Evolutionary conservation across 1,140 invertebrate genomes (phyloP), one percentile per base, ranked within the genome.

Genomic region (Aphidius ervi): DNA sequence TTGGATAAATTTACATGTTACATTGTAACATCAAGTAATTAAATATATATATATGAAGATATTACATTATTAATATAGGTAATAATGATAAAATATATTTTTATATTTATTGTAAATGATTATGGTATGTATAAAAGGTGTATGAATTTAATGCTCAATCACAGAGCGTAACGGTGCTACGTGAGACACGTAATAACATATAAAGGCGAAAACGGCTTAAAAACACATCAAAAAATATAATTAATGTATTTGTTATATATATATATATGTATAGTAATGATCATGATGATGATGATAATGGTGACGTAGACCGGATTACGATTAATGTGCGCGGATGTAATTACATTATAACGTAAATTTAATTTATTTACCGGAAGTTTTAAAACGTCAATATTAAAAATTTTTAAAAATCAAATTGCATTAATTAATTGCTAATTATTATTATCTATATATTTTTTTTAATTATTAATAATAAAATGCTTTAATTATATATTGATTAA

Each of bases 261-360:
- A 4, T 23, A 37, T 52, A 52, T 9, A 39, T 43, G 6, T 52
- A 10, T 31, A 31, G 23, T 16, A 16, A 10, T 8, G 42, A 43
- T 8, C 1, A 43, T 43, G 42, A 8, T 43, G 9, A 5, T 7
- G 9, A 43, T 7, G 42, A 20, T 31, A 43, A 39, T 39, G 53
- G 40, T 55, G 53, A 55, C 53, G 53, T 55, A 23, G 53, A 16
- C 16, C 53, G 49, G 40, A 55, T 55, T 46, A 39, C 53, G 53
- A 55, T 46, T 46, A 5, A 55, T 41, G 37, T 55, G 53, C 53
- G 53, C 53, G 53, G 53, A 55, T 55, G 53, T 55, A 55, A 55
- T 55, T 55, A 55, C 40, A 43, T 41, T 43, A 52, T 52, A 55
- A 55, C 53, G 49, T 52, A 52, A 31, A 31, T 31, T 31, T 31